Base-by-base conservation (phyloP, 1,140 invertebrate species). In the Amyelois transitella region DNA sequence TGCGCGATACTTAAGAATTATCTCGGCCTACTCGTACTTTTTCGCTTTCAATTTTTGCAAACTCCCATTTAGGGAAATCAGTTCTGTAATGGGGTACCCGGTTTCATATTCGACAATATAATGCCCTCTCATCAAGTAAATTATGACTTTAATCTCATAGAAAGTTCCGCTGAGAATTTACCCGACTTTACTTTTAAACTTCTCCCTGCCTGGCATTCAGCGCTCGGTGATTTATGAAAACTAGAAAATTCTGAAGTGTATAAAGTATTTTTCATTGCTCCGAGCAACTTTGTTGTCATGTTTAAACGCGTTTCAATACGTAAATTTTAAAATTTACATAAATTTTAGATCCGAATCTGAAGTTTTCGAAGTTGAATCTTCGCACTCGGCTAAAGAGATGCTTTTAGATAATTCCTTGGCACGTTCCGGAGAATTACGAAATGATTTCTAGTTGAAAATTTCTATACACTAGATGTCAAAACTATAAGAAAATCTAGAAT, bases 201-300 rank as follows among this genome's bases (percentile, higher is more conserved):
- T 81, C 57, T 63, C 64, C 75, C 57, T 69, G 69, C 62, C 72
- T 69, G 66, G 66, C 75, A 77, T 82, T 79, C 78, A 82, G 62
- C 69, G 69, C 74, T 73, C 63, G 60, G 71, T 84, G 77, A 86
- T 86, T 86, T 86, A 86, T 86, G 77, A 72, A 81, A 84, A 84
- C 75, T 84, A 81, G 73, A 80, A 81, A 80, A 79, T 75, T 86
- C 68, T 73, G 67, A 77, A 81, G 75, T 66, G 61, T 72, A 72
- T 74, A 75, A 80, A 75, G 74, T 77, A 82, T 78, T 81, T 83
- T 82, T 82, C 75, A 75, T 75, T 77, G 66, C 69, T 73, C 66
- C 59, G 58, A 57, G 54, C 69, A 75, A 81, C 66, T 82, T 75
- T 69, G 64, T 74, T 76, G 74, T 72, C 70, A 77, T 81, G 66